Evolutionary conservation across 2,797 vertebrate genomes (phyloP).

Genomic region (Pseudochromis fuscus): DNA sequence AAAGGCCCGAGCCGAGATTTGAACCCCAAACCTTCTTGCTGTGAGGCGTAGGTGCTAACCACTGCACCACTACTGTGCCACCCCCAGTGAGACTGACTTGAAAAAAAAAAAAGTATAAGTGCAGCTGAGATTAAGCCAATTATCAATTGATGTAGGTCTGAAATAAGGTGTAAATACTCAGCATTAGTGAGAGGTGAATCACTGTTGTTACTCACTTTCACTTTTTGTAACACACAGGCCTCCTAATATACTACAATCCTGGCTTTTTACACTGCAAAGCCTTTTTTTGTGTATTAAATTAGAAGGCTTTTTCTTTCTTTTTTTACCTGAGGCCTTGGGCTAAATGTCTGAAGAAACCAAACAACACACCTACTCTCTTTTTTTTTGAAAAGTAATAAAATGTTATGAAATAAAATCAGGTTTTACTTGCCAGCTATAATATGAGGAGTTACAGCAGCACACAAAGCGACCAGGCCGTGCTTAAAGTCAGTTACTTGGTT

Average conservation of each 20-base stretch:
- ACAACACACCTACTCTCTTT: background rate
- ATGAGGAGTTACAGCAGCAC: background rate
- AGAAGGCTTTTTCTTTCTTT: too few species aligned
- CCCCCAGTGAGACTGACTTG: too few species aligned
- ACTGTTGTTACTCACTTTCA: conserved; percentile 19
- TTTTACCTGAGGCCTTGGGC: background rate
- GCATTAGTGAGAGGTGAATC: too few species aligned
- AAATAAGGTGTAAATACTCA: too few species aligned
- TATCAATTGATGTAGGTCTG: too few species aligned
- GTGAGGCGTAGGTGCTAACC: too few species aligned
- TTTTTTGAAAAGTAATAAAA: background rate
- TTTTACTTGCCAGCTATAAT: background rate
- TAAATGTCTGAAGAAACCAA: conserved; percentile 2
- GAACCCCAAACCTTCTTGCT: too few species aligned
- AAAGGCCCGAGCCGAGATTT: too few species aligned
- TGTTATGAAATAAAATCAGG: background rate
- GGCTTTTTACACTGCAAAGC: conserved; percentile 6
- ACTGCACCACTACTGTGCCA: too few species aligned
- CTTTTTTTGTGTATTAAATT: conserved; percentile 26
- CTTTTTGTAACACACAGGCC: conserved; percentile 3
- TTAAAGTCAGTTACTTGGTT: too few species aligned
- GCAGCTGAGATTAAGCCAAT: too few species aligned
- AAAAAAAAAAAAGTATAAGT: too few species aligned
- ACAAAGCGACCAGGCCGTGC: background rate
- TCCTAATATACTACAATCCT: background rate